Conservation (phyloP, 92 coral and sea anemone species). For the Chrysogorgia sp. region DNA sequence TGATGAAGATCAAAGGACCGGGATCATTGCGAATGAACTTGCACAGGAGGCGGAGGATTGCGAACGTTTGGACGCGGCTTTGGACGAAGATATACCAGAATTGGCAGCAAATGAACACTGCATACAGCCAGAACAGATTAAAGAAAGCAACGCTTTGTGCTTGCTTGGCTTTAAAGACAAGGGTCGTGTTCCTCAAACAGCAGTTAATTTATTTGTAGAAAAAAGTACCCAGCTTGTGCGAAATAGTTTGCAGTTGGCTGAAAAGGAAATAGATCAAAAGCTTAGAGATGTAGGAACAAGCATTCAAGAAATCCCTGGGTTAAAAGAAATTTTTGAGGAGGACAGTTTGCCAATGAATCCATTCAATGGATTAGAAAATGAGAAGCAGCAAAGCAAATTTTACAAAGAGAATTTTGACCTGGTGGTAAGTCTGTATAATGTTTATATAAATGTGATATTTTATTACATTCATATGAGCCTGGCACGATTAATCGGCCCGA, state of each 20-base stretch:
- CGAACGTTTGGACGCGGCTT: not conserved
- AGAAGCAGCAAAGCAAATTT: constrained; percentile 49
- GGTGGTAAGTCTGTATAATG: constrained; percentile 58
- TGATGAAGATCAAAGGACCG: constrained; percentile 4
- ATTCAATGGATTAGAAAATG: constrained; percentile 55
- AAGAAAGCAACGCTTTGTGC: constrained; percentile 50
- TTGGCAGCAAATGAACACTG: too few relatives aligned
- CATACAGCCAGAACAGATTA: constrained; percentile 26
- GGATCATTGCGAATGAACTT: not conserved
- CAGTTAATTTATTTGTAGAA: constrained; percentile 46
- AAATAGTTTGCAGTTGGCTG: constrained; percentile 42
- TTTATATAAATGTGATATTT: not conserved
- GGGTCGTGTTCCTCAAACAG: constrained; percentile 65
- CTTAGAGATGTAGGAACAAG: constrained; percentile 52
- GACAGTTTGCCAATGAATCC: constrained; percentile 49
- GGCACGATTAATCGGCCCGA: too few relatives aligned
- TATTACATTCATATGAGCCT: too few relatives aligned
- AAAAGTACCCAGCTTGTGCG: constrained; percentile 50
- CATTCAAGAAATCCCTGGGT: constrained; percentile 41
- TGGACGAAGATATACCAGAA: too few relatives aligned
- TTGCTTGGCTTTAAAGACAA: constrained; percentile 62
- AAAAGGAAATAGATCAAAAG: constrained; percentile 26
- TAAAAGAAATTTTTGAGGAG: constrained; percentile 46
- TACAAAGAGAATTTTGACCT: constrained; percentile 61
- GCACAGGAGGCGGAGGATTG: constrained; percentile 6